A percentile compares a stretch with the other conserved stretches of the same genome.
Conservation (phyloP, 2,888 invertebrate species). For the Acronicta alni region DNA sequence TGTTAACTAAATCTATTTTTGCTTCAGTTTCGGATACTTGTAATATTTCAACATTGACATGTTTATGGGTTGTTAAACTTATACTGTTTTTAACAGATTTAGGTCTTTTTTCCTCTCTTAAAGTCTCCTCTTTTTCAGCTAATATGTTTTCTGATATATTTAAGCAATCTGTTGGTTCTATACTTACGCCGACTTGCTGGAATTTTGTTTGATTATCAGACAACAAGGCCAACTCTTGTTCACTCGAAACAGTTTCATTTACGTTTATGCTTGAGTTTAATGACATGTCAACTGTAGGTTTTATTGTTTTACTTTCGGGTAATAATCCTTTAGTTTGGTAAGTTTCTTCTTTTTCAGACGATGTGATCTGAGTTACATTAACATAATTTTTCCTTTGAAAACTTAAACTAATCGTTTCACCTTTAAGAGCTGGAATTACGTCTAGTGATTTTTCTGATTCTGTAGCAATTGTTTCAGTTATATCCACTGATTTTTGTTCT, state of each 20-base stretch:
- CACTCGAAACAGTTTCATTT: conserved; percentile 69
- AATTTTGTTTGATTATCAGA: conserved; percentile 63
- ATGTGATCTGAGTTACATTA: conserved; percentile 71
- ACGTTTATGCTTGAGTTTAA: conserved; percentile 64
- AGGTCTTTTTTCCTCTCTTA: conserved; percentile 56
- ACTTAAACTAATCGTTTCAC: conserved; percentile 65
- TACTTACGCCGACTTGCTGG: conserved; percentile 72
- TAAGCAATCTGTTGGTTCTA: conserved; percentile 80
- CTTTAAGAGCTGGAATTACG: conserved; percentile 37
- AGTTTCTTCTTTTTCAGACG: conserved; percentile 79
- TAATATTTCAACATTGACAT: conserved; percentile 68
- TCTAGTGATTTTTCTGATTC: conserved; percentile 69
- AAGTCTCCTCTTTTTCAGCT: conserved; percentile 69
- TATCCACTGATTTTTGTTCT: conserved; percentile 69
- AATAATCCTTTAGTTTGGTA: conserved; percentile 48
- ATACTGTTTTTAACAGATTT: conserved; percentile 60
- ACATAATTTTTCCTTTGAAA: conserved; percentile 81
- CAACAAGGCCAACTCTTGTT: conserved; percentile 65
- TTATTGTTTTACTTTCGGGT: conserved; percentile 56
- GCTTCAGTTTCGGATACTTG: conserved; percentile 68
- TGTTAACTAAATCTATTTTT: conserved; percentile 46
- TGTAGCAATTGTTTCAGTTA: conserved; percentile 71
- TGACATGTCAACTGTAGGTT: conserved; percentile 61
- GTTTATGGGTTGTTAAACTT: conserved; percentile 64
- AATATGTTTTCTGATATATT: conserved; percentile 66